These are phyloP conservation scores for Temnothorax curvispinosus DNA, from an alignment of 1,140 invertebrate genomes.

Conservation along the genomic window DNA sequence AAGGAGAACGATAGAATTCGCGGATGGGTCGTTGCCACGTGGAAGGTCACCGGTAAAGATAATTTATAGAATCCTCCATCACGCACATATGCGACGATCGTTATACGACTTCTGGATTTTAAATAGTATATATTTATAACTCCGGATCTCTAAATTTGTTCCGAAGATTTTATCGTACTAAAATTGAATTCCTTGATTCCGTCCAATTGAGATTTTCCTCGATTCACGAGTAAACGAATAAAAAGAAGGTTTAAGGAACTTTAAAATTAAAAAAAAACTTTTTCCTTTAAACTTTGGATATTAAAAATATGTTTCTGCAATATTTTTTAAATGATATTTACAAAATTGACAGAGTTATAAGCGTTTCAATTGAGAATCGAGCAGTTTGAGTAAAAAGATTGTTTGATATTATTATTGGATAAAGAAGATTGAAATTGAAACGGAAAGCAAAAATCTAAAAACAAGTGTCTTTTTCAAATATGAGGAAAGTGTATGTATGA, in stretches of 20 bases:
- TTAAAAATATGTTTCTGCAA: too few relatives aligned
- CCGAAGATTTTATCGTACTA: neutral
- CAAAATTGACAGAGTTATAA: too few relatives aligned
- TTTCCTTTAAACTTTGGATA: too few relatives aligned
- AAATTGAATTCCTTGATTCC: neutral
- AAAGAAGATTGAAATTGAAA: too few relatives aligned
- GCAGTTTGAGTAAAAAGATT: too few relatives aligned
- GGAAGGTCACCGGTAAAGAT: conserved; percentile 23
- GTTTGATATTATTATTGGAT: too few relatives aligned
- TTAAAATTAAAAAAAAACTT: too few relatives aligned
- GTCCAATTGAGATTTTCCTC: neutral
- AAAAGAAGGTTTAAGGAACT: neutral
- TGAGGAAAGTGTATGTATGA: too few relatives aligned
- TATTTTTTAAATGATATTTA: too few relatives aligned
- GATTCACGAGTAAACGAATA: neutral
- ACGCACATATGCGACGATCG: neutral
- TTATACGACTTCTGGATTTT: neutral
- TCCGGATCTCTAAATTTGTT: neutral
- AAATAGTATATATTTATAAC: neutral
- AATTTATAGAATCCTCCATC: conserved; percentile 27
- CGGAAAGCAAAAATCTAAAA: too few relatives aligned
- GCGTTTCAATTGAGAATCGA: too few relatives aligned
- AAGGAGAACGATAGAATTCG: conserved; percentile 6
- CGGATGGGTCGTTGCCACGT: neutral
- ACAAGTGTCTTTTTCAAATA: too few relatives aligned